Evolutionary conservation across 2,113 vertebrate species (phyloP).

Genomic region (Hymenochirus boettgeri): DNA sequence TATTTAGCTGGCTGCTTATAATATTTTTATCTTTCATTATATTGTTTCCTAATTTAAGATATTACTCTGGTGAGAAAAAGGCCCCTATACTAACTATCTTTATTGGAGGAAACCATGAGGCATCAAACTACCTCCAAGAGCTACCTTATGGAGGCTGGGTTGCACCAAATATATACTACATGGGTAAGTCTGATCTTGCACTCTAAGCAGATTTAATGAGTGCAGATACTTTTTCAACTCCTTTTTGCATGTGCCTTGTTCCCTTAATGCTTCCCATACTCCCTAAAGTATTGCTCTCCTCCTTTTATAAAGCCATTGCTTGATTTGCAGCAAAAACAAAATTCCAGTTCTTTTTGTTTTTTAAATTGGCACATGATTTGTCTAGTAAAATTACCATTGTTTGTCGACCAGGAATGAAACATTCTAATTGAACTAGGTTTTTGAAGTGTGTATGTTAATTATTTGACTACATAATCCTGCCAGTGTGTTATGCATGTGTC

Average conservation of each 20-base stretch:
- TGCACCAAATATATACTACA: constrained; percentile 94
- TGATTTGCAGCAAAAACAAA: too few species aligned
- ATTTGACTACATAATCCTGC: too few species aligned
- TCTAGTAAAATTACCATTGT: too few species aligned
- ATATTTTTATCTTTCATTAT: background rate
- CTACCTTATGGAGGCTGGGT: constrained; percentile 96
- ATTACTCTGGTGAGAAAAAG: constrained; percentile 92
- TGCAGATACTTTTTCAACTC: background rate
- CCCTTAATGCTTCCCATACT: background rate
- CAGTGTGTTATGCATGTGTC: too few species aligned
- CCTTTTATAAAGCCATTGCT: too few species aligned
- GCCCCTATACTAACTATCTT: constrained; percentile 91
- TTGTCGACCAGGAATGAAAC: too few species aligned
- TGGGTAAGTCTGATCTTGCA: constrained; percentile 65
- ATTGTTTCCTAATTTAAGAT: constrained; percentile 59
- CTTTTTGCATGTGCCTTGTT: background rate
- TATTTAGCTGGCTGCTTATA: background rate
- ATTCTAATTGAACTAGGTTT: too few species aligned
- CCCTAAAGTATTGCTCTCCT: too few species aligned
- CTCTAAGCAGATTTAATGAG: background rate
- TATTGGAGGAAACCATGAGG: constrained; percentile 95
- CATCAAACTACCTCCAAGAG: constrained; percentile 92
- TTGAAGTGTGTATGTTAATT: too few species aligned
- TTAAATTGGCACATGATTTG: too few species aligned
- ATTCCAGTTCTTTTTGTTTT: too few species aligned